Conservation (phyloP, 1,140 invertebrate species). For the Conus ventricosus region DNA sequence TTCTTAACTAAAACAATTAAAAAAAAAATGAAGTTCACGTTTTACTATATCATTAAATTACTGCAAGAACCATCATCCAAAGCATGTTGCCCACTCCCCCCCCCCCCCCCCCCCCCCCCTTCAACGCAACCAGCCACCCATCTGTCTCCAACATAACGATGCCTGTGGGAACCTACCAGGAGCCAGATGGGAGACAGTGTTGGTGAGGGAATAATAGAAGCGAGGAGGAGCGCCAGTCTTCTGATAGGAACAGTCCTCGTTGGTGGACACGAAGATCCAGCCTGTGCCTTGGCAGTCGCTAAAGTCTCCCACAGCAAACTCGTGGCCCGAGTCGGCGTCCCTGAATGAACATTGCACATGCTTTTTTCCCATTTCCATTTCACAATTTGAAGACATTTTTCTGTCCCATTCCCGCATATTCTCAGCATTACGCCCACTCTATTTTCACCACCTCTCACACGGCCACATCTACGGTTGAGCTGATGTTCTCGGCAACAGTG, state of each 20-base stretch:
- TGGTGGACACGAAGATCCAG: constrained; percentile 61
- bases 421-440: too few relatives aligned
- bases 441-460: too few relatives aligned
- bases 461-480: too few relatives aligned
- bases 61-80: too few relatives aligned
- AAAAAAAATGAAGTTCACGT: too few relatives aligned
- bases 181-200: constrained; percentile 20
- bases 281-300: constrained; percentile 52
- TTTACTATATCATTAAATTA: too few relatives aligned
- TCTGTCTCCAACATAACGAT: neutral
- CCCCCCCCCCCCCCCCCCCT: neutral
- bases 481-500: too few relatives aligned
- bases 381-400: too few relatives aligned
- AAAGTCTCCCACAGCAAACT: constrained; percentile 55
- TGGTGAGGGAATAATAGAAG: constrained; percentile 52
- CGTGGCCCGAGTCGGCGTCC: constrained; percentile 49
- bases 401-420: too few relatives aligned
- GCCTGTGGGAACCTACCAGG: constrained; percentile 2
- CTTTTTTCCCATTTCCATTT: too few relatives aligned
- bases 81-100: neutral
- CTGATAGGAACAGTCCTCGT: constrained; percentile 55
- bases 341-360: constrained; percentile 29
- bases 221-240: constrained; percentile 39
- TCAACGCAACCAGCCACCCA: neutral
- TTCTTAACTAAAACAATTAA: too few relatives aligned